Evolutionary conservation across 2,797 vertebrate species (phyloP).

Genomic region (Falco rusticolus): DNA sequence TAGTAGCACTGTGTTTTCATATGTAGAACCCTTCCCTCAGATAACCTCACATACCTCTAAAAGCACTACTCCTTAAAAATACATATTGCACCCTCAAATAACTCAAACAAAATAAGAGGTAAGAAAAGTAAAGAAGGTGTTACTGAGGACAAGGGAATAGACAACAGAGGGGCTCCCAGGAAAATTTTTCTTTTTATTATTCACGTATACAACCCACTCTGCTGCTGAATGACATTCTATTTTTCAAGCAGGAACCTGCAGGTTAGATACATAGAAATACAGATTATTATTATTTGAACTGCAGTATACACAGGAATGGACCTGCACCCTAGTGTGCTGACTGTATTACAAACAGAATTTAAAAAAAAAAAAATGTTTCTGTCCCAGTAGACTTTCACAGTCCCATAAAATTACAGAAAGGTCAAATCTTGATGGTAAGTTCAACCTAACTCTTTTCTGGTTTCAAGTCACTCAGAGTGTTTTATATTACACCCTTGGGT

Average conservation of each 20-base stretch:
- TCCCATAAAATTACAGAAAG: constrained; percentile 36
- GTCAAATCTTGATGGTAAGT: not conserved
- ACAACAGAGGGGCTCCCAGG: not conserved
- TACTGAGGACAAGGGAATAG: not conserved
- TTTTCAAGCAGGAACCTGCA: constrained; percentile 33
- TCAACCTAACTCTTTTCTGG: not conserved
- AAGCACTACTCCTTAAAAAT: not conserved
- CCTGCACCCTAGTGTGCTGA: not conserved
- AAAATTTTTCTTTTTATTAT: not conserved
- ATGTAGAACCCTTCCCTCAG: not conserved
- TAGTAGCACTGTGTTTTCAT: not conserved
- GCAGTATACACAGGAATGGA: not conserved
- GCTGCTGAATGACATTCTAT: not conserved
- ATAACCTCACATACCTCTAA: not conserved
- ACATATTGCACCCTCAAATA: not conserved
- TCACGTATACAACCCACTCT: not conserved
- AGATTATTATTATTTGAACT: constrained; percentile 25
- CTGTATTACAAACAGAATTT: not conserved
- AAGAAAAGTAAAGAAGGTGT: not conserved
- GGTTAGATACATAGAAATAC: constrained; percentile 25
- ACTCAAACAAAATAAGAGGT: not conserved
- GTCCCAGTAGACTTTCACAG: constrained; percentile 5
- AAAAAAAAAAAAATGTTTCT: not conserved
- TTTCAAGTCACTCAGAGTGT: not conserved
- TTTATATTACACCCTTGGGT: constrained; percentile 45